Conservation (phyloP, 2,113 vertebrate species). For the Anolis sagrei region DNA sequence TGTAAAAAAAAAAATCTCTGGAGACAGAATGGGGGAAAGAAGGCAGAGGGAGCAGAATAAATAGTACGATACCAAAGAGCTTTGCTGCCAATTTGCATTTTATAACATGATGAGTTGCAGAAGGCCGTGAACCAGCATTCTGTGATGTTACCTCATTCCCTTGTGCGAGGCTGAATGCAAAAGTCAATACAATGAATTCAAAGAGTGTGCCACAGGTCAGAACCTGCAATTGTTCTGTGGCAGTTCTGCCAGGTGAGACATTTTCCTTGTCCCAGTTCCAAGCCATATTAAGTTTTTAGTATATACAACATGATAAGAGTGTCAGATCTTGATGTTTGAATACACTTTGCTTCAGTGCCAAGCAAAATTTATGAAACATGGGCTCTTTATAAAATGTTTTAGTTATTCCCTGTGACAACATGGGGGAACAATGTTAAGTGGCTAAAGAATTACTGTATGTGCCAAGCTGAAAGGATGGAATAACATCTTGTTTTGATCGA, state of each 20-base stretch:
- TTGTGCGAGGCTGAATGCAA: slow-evolving; percentile 51
- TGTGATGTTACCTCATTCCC: slow-evolving; percentile 54
- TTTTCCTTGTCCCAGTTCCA: slow-evolving; percentile 64
- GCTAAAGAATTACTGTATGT: slow-evolving; percentile 52
- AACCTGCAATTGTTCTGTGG: slow-evolving; percentile 63
- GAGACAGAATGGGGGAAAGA: neutral
- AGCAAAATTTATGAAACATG: neutral
- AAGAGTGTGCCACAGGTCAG: slow-evolving; percentile 36
- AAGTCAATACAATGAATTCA: slow-evolving; percentile 49
- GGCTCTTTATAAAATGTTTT: slow-evolving; percentile 46
- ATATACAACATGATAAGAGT: slow-evolving; percentile 20
- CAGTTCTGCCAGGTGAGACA: slow-evolving; percentile 53
- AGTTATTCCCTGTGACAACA: slow-evolving; percentile 49
- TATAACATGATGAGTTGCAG: slow-evolving; percentile 58
- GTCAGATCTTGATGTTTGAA: slow-evolving; percentile 35
- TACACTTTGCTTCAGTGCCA: slow-evolving; percentile 43
- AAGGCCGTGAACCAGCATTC: slow-evolving; percentile 41
- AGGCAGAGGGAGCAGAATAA: neutral
- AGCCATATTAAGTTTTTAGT: slow-evolving; percentile 3
- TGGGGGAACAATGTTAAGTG: slow-evolving; percentile 39
- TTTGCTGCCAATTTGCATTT: slow-evolving; percentile 56
- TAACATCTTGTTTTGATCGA: slow-evolving; percentile 46
- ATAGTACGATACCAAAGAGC: slow-evolving; percentile 13
- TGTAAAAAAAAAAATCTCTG: slow-evolving; percentile 48
- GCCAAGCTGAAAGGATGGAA: slow-evolving; percentile 53